A percentile compares a stretch with the other conserved stretches of the same genome.
phyloP scores from a whole-genome alignment of 2,113 vertebrate genomes.

The Tupaia chinensis region DNA sequence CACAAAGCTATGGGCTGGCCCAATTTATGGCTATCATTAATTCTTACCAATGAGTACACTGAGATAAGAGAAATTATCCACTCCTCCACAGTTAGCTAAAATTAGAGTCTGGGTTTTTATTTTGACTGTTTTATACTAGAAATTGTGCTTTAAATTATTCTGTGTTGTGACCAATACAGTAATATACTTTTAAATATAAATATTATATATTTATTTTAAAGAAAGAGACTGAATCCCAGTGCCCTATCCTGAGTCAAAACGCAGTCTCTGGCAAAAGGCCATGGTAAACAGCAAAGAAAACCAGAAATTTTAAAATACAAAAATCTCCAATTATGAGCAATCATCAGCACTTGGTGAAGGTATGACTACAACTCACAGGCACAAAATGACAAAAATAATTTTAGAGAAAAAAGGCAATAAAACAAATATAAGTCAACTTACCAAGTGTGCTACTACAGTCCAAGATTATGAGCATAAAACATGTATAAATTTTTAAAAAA shows the following conservation, averaged over 20 bases:
- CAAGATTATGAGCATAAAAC: too few species aligned
- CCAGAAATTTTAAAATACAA: neutral
- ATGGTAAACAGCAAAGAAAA: neutral
- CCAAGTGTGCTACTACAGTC: neutral
- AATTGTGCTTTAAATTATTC: neutral
- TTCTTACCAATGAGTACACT: neutral
- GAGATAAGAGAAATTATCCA: neutral
- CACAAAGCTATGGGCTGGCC: too few species aligned
- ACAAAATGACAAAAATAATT: neutral
- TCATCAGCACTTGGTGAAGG: too few species aligned
- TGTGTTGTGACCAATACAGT: neutral
- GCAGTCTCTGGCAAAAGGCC: too few species aligned
- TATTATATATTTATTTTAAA: neutral
- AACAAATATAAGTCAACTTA: neutral
- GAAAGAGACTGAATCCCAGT: neutral
- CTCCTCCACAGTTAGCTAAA: neutral
- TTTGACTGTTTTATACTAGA: neutral
- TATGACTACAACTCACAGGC: neutral
- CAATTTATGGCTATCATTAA: too few species aligned
- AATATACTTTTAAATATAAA: neutral
- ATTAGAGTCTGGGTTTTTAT: neutral
- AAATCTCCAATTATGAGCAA: neutral
- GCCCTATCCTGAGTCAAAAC: neutral
- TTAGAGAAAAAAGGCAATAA: too few species aligned
- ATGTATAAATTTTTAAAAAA: neutral